Percentiles rank a stretch among this genome's conserved stretches.
Evolutionary conservation across 2,113 vertebrate genomes (phyloP).

Genomic region (Cyanoderma ruficeps): DNA sequence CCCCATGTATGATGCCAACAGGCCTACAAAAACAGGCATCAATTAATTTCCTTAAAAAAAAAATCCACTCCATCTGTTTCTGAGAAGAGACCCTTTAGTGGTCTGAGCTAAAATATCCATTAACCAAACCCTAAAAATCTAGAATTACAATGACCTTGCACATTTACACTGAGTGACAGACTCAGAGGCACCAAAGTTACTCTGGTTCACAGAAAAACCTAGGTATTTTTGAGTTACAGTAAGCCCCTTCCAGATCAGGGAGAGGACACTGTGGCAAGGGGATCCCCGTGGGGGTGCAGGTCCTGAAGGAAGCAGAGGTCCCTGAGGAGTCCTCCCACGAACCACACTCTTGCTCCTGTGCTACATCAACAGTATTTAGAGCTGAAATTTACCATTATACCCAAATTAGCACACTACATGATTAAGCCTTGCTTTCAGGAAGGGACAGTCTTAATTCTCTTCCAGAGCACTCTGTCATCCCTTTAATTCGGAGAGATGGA

Average conservation of each 20-base stretch:
- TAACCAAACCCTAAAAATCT: not conserved
- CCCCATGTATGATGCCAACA: not conserved
- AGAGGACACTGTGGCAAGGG: not conserved
- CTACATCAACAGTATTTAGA: not conserved
- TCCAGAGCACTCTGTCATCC: not conserved
- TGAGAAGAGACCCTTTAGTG: not conserved
- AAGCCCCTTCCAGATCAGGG: not conserved
- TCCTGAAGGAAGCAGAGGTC: not conserved
- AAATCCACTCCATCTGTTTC: not conserved
- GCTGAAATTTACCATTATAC: not conserved
- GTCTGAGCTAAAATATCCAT: not conserved
- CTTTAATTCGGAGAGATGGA: not conserved
- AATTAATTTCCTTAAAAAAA: not conserved
- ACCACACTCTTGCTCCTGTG: not conserved
- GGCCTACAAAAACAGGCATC: not conserved
- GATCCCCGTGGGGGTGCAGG: accelerated
- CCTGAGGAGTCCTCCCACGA: not conserved
- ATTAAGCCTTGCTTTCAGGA: not conserved
- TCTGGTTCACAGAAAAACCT: not conserved
- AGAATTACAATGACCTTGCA: not conserved
- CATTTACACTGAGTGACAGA: not conserved
- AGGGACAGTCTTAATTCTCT: not conserved
- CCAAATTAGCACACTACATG: not conserved
- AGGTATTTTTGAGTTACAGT: not conserved
- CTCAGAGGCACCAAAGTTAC: not conserved